A percentile compares a stretch with the other conserved stretches of the same genome.
phyloP scores from a whole-genome alignment of 2,888 invertebrate genomes.

The Diarsia dahlii region DNA sequence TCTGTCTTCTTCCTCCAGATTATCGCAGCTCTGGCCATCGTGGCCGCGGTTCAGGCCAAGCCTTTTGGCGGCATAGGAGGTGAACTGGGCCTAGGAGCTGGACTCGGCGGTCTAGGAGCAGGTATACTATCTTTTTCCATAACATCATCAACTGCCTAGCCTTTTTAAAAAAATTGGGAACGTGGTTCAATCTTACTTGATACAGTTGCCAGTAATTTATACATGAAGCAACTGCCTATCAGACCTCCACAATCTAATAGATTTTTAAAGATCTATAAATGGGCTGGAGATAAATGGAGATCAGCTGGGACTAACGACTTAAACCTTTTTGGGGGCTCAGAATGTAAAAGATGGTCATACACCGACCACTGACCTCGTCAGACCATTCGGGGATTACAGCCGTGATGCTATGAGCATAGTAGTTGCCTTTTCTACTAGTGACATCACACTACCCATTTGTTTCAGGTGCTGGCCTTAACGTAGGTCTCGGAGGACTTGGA shows the following conservation, averaged over 20 bases:
- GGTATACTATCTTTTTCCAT: not conserved
- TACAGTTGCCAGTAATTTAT: not conserved
- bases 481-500: conserved; percentile 11
- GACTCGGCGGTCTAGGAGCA: conserved; percentile 1
- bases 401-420: not conserved
- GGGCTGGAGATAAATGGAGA: too few relatives aligned
- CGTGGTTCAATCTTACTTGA: not conserved
- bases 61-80: conserved; percentile 27
- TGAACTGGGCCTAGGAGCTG: not conserved
- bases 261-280: not conserved
- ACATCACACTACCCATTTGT: not conserved
- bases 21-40: conserved; percentile 42
- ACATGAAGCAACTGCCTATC: not conserved
- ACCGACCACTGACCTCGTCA: not conserved
- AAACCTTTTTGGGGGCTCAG: not conserved
- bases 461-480: not conserved
- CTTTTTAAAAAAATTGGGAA: not conserved
- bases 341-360: not conserved
- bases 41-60: conserved; percentile 53
- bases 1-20: conserved; percentile 27
- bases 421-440: not conserved
- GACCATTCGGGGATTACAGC: not conserved
- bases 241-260: not conserved
- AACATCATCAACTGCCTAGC: not conserved
- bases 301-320: not conserved